Evolutionary conservation across 1,140 invertebrate genomes (phyloP), one percentile per base, ranked within the genome.

Genomic region (Rhyacophila brunnea): DNA sequence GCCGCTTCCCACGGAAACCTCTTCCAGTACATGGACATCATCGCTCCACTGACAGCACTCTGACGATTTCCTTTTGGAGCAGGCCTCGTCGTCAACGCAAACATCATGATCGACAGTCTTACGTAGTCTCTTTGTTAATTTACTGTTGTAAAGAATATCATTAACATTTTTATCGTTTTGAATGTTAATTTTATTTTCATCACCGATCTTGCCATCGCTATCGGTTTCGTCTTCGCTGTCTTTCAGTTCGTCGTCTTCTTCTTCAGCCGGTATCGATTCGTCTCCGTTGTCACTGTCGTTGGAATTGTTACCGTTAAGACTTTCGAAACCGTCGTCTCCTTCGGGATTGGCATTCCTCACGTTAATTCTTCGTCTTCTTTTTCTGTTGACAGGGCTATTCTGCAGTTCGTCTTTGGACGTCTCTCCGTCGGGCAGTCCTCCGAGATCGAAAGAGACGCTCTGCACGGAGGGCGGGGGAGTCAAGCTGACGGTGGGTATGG

Each of bases 311-410:
- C 88, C 87, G 69, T 90, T 90, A n/a, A 92, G 77, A 69, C 90
- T 92, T 75, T 92, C 90, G 71, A 92, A 92, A 11, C 90, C 90
- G 73, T 92, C 90, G 68, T 92, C 90, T 42, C 90, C 89, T 53
- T 71, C 72, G 14, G 54, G 49, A 34, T 49, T 60, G 23, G 35
- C 18, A 40, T 36, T 38, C 18, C 20, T 49, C n/a, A 54, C 35
- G 1, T 14, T 32, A 14, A 40, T 18, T 32, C 55, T 43, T 40
- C 35, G 28, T 34, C 48, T 19, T 46, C 53, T 34, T 32, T 18
- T 13, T 36, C 23, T 23, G 10, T 48, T 13, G 43, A 57, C 35
- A 4, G 58, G 58, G 46, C 45, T 38, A 38, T 17, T 56, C 51
- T 38, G 36, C 62, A 38, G 53, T 6, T 56, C 62, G 14, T 53